Percentiles rank a stretch among this genome's conserved stretches.
phyloP scores from a whole-genome alignment of 2,888 invertebrate species.

The Eilema griseolum region DNA sequence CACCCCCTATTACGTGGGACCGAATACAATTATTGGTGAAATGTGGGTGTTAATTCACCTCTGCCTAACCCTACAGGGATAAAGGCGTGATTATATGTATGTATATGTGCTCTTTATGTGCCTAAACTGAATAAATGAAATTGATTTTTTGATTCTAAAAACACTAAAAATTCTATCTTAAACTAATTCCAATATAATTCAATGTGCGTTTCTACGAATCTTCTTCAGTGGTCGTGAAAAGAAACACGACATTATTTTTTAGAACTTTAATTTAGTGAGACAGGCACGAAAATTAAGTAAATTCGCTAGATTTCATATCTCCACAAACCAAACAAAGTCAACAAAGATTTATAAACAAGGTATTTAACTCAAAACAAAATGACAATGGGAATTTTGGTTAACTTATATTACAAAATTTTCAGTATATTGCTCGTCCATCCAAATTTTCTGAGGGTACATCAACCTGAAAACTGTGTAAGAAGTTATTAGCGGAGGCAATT shows the following conservation, averaged over 20 bases:
- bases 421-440: slow-evolving; percentile 58
- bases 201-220: background rate
- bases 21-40: too few relatives aligned
- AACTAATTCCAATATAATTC: background rate
- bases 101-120: too few relatives aligned
- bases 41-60: too few relatives aligned
- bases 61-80: too few relatives aligned
- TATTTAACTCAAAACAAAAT: slow-evolving; percentile 70
- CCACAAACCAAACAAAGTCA: slow-evolving; percentile 37
- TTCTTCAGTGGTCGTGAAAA: slow-evolving; percentile 6
- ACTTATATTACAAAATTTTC: slow-evolving; percentile 70
- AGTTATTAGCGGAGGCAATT: slow-evolving; percentile 81
- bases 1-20: too few relatives aligned
- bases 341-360: slow-evolving; percentile 54
- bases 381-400: slow-evolving; percentile 64
- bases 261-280: slow-evolving; percentile 21
- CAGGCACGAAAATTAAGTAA: slow-evolving; percentile 27
- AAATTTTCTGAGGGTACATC: slow-evolving; percentile 70
- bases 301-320: slow-evolving; percentile 34
- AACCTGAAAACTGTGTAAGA: slow-evolving; percentile 75
- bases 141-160: background rate
- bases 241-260: slow-evolving; percentile 15
- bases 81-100: too few relatives aligned
- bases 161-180: background rate
- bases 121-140: too few relatives aligned